Percentiles rank a stretch among this genome's conserved stretches.
phyloP scores from a whole-genome alignment of 2,797 vertebrate species.

The Pantherophis vulpinus region DNA sequence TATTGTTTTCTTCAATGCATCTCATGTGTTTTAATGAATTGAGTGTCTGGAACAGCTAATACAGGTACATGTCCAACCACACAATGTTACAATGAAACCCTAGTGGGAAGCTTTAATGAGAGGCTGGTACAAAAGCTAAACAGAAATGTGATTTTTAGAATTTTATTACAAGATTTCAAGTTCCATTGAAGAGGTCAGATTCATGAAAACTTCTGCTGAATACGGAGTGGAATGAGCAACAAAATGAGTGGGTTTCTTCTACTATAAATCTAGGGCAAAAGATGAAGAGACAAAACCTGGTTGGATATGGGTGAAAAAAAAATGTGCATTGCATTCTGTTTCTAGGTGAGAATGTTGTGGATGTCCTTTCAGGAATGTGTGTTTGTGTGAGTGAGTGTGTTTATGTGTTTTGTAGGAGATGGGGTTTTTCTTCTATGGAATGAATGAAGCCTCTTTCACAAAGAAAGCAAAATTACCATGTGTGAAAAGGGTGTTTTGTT shows the following conservation, averaged over 20 bases:
- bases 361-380: not conserved
- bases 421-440: not conserved
- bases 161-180: constrained; percentile 1
- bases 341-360: not conserved
- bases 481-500: not conserved
- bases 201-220: not conserved
- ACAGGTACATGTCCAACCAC: not conserved
- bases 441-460: not conserved
- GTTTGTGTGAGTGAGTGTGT: not conserved
- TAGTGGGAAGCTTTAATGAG: constrained; percentile 10
- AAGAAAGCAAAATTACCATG: not conserved
- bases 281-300: not conserved
- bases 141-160: not conserved
- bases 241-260: not conserved
- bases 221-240: not conserved
- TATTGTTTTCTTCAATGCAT: constrained; percentile 8
- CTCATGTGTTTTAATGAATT: not conserved
- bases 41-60: constrained; percentile 2
- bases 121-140: not conserved
- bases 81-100: not conserved
- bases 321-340: not conserved
- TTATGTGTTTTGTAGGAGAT: not conserved
- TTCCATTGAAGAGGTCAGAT: not conserved
- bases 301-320: not conserved
- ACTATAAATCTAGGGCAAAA: not conserved